Percentiles rank a stretch among this genome's conserved stretches.
phyloP scores from a whole-genome alignment of 2,797 vertebrate species.

The Gambelia wislizenii region DNA sequence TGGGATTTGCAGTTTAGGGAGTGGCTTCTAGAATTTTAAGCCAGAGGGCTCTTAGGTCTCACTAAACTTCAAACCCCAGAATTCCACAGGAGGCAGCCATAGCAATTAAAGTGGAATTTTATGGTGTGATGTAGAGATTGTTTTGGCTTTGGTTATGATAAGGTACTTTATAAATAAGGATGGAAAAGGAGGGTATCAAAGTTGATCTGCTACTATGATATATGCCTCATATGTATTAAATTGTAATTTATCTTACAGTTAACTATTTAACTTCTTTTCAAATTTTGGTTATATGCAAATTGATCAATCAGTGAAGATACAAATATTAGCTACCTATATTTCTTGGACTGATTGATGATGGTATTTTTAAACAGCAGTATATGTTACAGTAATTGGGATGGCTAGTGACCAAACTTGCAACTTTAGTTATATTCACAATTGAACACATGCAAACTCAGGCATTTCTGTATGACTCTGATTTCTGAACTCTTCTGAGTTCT shows the following conservation, averaged over 20 bases:
- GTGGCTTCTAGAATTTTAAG: too few relatives aligned
- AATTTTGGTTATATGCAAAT: not conserved
- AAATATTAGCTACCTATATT: not conserved
- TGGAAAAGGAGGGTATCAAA: not conserved
- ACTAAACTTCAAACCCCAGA: too few relatives aligned
- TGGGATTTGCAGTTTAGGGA: too few relatives aligned
- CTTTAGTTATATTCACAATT: not conserved
- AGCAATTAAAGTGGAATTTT: too few relatives aligned
- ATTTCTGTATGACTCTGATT: not conserved
- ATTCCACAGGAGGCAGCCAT: too few relatives aligned
- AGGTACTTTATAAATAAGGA: not conserved
- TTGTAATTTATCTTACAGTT: not conserved
- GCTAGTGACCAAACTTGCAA: not conserved
- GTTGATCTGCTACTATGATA: not conserved
- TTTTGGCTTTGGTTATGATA: not conserved
- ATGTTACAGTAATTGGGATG: not conserved
- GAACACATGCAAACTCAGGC: not conserved
- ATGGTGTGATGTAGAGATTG: not conserved
- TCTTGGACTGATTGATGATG: not conserved
- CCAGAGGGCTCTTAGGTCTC: too few relatives aligned
- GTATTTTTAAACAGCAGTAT: not conserved
- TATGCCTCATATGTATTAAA: too few relatives aligned
- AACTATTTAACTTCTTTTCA: not conserved
- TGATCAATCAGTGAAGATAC: not conserved
- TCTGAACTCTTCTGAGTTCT: not conserved